Conservation (phyloP, 2,797 vertebrate genomes). For the Acanthurus tractus region DNA sequence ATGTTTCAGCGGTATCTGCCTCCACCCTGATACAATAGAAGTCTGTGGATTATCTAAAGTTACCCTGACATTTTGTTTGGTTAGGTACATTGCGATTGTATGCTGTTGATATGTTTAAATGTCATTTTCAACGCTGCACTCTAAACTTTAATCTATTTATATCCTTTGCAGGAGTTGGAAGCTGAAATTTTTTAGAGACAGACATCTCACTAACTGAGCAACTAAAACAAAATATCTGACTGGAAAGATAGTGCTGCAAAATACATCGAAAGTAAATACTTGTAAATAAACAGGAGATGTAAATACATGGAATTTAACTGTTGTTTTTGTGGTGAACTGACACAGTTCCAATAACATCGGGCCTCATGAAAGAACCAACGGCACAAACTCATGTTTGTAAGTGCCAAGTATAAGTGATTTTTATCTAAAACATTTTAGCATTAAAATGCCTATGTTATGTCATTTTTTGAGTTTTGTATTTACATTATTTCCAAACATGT, state of each 20-base stretch:
- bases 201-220: neutral
- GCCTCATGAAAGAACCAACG: neutral
- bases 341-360: neutral
- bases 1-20: conserved; percentile 36
- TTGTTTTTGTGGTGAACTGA: neutral
- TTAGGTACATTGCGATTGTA: conserved; percentile 25
- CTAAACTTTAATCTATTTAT: conserved; percentile 4
- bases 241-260: neutral
- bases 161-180: neutral
- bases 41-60: conserved; percentile 41
- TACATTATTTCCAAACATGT: too few relatives aligned
- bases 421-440: too few relatives aligned
- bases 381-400: neutral
- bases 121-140: conserved; percentile 1
- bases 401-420: too few relatives aligned
- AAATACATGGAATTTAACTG: neutral
- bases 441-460: too few relatives aligned
- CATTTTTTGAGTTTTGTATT: too few relatives aligned
- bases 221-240: neutral
- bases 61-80: conserved; percentile 18
- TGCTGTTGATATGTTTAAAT: conserved; percentile 37
- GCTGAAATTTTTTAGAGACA: neutral
- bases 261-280: conserved; percentile 5
- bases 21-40: conserved; percentile 24
- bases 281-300: neutral